Evolutionary conservation across 2,888 invertebrate species (phyloP).

Genomic region (Pollenia labialis): DNA sequence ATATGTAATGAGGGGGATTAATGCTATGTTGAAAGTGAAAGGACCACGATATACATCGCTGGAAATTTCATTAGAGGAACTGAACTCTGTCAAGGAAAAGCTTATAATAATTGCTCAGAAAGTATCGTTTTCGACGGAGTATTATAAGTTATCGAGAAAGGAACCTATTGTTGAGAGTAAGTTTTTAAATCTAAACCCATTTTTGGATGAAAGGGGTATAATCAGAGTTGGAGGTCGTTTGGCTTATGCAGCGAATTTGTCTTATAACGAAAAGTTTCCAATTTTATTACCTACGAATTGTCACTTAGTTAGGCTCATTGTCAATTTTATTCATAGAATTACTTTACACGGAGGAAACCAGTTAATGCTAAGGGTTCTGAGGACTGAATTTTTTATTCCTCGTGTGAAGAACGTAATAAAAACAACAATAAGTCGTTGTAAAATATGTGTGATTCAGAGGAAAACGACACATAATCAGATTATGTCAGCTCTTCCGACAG

Average conservation of each 20-base stretch:
- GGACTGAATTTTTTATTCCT: neutral
- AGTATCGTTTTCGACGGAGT: neutral
- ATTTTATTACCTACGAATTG: neutral
- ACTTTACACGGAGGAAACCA: slow-evolving; percentile 16
- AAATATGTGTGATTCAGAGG: neutral
- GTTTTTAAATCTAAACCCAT: neutral
- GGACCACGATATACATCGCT: neutral
- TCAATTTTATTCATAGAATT: neutral
- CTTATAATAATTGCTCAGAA: neutral
- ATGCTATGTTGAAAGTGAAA: neutral
- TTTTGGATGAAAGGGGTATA: neutral
- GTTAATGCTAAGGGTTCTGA: slow-evolving; percentile 6
- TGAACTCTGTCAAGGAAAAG: neutral
- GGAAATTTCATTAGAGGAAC: neutral
- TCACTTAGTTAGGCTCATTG: neutral
- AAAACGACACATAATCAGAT: neutral
- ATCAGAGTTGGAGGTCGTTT: slow-evolving; percentile 1
- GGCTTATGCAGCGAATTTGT: neutral
- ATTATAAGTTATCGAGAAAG: neutral
- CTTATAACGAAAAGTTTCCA: neutral
- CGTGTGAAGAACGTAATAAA: neutral
- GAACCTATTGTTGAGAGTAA: neutral
- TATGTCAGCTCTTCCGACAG: neutral
- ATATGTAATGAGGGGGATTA: neutral
- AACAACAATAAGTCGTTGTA: neutral